Evolutionary conservation across 2,888 invertebrate species (phyloP).

Genomic region (Conistra vaccinii): DNA sequence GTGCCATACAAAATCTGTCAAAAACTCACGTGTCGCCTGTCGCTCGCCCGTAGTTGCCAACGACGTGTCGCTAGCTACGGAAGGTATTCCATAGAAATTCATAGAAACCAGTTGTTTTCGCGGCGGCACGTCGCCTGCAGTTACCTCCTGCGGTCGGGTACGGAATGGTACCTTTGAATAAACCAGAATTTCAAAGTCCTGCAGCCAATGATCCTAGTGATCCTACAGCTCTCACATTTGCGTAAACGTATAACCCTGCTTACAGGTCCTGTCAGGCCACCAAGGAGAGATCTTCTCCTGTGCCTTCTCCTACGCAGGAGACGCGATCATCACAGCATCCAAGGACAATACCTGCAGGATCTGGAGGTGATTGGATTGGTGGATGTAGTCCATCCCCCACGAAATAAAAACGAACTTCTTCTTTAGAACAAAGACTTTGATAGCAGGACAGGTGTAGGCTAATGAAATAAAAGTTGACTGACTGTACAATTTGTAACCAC

Average conservation of each 20-base stretch:
- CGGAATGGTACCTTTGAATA: too few relatives aligned
- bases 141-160: too few relatives aligned
- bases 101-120: too few relatives aligned
- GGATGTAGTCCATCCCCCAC: constrained; percentile 76
- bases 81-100: too few relatives aligned
- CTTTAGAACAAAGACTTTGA: constrained; percentile 29
- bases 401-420: constrained; percentile 11
- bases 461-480: too few relatives aligned
- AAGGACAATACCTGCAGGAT: constrained; percentile 95
- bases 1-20: too few relatives aligned
- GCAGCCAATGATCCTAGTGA: too few relatives aligned
- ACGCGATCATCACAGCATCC: constrained; percentile 94
- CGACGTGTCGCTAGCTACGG: too few relatives aligned
- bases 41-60: too few relatives aligned
- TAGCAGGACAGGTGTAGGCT: too few relatives aligned
- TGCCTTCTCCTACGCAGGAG: constrained; percentile 94
- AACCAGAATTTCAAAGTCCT: neutral
- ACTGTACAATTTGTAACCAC: neutral
- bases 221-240: neutral
- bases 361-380: constrained; percentile 95
- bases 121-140: too few relatives aligned
- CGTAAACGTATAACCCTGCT: constrained; percentile 11
- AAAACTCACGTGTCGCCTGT: too few relatives aligned
- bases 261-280: constrained; percentile 93
- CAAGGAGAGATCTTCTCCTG: constrained; percentile 96